Percentiles rank a stretch among this genome's conserved stretches.
These are phyloP conservation scores for Aradus depressus DNA, from an alignment of 2,888 invertebrate genomes.

Conservation along the genomic window DNA sequence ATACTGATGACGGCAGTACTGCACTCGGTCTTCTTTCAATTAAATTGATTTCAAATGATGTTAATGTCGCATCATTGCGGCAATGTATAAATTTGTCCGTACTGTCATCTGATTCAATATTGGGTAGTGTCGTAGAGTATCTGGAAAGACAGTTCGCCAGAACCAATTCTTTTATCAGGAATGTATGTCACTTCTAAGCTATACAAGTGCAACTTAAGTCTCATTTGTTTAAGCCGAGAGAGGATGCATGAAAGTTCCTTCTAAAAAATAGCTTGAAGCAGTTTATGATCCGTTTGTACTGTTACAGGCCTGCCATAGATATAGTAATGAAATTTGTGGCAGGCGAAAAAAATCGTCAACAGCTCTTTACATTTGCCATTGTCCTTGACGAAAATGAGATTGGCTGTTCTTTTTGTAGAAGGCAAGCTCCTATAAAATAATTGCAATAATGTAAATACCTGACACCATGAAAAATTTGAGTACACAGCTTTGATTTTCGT, in stretches of 20 bases:
- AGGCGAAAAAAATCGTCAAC: slow-evolving; percentile 33
- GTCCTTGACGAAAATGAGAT: slow-evolving; percentile 35
- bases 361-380: slow-evolving; percentile 30
- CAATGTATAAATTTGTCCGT: slow-evolving; percentile 2
- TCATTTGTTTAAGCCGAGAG: slow-evolving; percentile 18
- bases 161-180: slow-evolving; percentile 8
- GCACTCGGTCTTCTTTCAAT: too few relatives aligned
- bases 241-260: slow-evolving; percentile 20
- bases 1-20: too few relatives aligned
- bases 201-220: slow-evolving; percentile 17
- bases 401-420: slow-evolving; percentile 33
- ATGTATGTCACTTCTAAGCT: slow-evolving; percentile 13
- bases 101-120: too few relatives aligned
- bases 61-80: too few relatives aligned
- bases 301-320: slow-evolving; percentile 31
- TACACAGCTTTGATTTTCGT: too few relatives aligned
- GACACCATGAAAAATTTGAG: too few relatives aligned
- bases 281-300: slow-evolving; percentile 34
- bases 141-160: slow-evolving; percentile 6
- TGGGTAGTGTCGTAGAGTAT: not conserved
- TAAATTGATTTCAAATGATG: too few relatives aligned
- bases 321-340: slow-evolving; percentile 34
- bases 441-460: too few relatives aligned
- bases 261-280: slow-evolving; percentile 32
- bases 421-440: slow-evolving; percentile 35